Evolutionary conservation across 2,797 vertebrate species (phyloP), one percentile per base, ranked within the genome.

Genomic region (Capromys pilorides): DNA sequence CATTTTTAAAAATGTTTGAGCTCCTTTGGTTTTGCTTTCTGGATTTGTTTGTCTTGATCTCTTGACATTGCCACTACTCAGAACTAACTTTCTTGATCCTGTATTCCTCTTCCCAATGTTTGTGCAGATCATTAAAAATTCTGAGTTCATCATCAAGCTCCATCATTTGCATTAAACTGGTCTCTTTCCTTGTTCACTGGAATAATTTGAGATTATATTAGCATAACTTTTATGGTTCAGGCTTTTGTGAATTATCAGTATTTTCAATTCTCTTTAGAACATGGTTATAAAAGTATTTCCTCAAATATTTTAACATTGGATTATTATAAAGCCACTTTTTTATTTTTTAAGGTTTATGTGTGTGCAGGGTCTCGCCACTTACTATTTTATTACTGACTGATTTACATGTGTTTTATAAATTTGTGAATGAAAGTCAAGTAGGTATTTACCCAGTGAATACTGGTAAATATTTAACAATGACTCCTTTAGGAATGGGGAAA

Each of bases 151-250:
- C 21, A n/a, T 82, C 92, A 90, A 93, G 26, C 67, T 90, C n/a
- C 1, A 61, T 61, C 67, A 88, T 95, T 88, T 93, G 85, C 57
- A 91, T 95, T 93, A 78, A 93, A 91, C 95, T 93, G 49, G 31
- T 24, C n/a, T 92, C 88, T 87, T 33, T 94, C n/a, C 51, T 78
- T 89, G 21, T 41, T 88, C 18, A 41, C 31, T 87, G 62, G 71
- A 96, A 95, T 93, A 96, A 96, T 95, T 83, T 94, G 45, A 90
- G 67, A 95, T 96, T 93, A 75, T 95, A 95, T 88, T 94, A 90
- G n/a, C 67, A 93, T 96, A 94, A 83, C 2, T 91, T 95, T 87
- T 75, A 94, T 24, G 62, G 61, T 89, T n/a, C 16, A 62, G 28
- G 14, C 85, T 33, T 91, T 90, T 84, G 83, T 92, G 61, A 71